Evolutionary conservation across 2,888 invertebrate genomes (phyloP).

Genomic region (Volucella bombylans): DNA sequence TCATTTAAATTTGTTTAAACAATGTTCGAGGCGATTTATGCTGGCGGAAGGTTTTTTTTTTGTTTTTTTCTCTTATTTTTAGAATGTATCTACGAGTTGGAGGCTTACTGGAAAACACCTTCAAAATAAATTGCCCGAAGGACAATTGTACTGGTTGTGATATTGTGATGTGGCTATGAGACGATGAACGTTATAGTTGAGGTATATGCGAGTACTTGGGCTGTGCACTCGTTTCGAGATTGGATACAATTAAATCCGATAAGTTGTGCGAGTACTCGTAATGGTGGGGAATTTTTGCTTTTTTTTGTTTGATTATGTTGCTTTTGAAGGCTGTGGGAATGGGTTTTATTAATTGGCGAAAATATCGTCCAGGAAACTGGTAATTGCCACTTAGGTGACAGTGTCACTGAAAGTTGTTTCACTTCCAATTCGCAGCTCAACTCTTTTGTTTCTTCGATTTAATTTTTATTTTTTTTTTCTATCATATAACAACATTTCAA

Average conservation of each 20-base stretch:
- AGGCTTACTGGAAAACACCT: conserved; percentile 38
- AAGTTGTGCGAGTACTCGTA: conserved; percentile 22
- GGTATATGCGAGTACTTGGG: conserved; percentile 2
- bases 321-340: conserved; percentile 60
- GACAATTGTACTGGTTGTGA: conserved; percentile 28
- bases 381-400: conserved; percentile 41
- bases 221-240: conserved; percentile 53
- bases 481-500: neutral
- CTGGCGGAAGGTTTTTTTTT: conserved; percentile 35
- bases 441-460: conserved; percentile 45
- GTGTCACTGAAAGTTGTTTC: conserved; percentile 9
- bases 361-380: conserved; percentile 55
- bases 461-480: too few relatives aligned
- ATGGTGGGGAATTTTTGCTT: neutral
- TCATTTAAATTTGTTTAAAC: conserved; percentile 65
- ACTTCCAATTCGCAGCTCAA: conserved; percentile 36
- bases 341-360: conserved; percentile 33
- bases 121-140: conserved; percentile 57
- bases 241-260: conserved; percentile 57
- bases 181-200: neutral
- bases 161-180: conserved; percentile 6
- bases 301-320: conserved; percentile 19
- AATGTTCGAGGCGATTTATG: conserved; percentile 46
- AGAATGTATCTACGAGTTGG: conserved; percentile 40
- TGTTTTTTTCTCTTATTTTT: conserved; percentile 20